Percentiles rank a stretch among this genome's conserved stretches.
Conservation (phyloP, 2,888 invertebrate genomes). For the Agrochola lychnidis region DNA sequence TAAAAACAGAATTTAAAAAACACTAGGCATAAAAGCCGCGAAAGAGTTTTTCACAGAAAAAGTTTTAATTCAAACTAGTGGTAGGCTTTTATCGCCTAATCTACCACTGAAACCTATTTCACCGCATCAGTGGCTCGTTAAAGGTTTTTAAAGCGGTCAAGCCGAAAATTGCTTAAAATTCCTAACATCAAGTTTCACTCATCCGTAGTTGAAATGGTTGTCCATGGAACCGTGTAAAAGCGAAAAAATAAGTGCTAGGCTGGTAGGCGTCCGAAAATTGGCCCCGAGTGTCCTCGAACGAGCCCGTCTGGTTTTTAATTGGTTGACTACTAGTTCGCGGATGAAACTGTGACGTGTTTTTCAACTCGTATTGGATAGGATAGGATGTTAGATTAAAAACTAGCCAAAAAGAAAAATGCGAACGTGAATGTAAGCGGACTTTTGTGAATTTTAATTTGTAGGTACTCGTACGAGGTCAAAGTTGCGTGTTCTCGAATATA, state of each 20-base stretch:
- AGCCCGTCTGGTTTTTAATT: conserved; percentile 73
- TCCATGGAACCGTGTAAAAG: conserved; percentile 64
- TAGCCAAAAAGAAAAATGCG: conserved; percentile 38
- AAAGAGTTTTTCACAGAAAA: conserved; percentile 16
- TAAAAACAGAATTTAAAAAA: background rate
- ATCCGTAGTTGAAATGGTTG: conserved; percentile 77
- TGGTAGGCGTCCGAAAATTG: conserved; percentile 75
- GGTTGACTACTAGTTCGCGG: conserved; percentile 63
- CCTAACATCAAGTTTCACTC: conserved; percentile 76
- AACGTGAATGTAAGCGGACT: conserved; percentile 44
- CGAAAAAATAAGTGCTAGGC: conserved; percentile 76
- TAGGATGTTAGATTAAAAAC: conserved; percentile 60
- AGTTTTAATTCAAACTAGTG: conserved; percentile 21
- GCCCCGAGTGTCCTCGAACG: conserved; percentile 66
- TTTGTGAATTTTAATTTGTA: conserved; percentile 67
- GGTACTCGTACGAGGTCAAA: conserved; percentile 20
- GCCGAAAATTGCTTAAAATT: conserved; percentile 80
- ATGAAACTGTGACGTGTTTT: conserved; percentile 54
- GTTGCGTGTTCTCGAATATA: conserved; percentile 29
- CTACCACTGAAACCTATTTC: conserved; percentile 59
- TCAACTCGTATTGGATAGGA: conserved; percentile 27
- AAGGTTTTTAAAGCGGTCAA: conserved; percentile 75
- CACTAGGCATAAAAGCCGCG: background rate
- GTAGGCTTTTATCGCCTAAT: background rate
- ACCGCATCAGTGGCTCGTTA: conserved; percentile 74